Percentiles rank a stretch among this genome's conserved stretches.
Evolutionary conservation across 2,797 vertebrate species (phyloP).

Genomic region (Acanthurus lineatus): DNA sequence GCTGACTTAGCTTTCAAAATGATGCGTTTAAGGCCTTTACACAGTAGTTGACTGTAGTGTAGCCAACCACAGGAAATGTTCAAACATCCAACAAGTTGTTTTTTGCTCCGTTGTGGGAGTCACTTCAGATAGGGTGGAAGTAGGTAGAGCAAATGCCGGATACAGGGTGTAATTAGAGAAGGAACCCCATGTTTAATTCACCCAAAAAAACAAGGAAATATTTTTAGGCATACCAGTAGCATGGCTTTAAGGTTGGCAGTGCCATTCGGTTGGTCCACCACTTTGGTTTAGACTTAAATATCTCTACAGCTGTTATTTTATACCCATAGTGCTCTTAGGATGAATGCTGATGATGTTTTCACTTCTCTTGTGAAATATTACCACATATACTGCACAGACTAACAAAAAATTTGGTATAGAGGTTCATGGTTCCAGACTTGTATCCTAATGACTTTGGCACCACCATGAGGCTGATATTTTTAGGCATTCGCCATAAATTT

Average conservation of each 20-base stretch:
- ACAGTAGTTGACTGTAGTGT: background rate
- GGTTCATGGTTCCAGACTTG: background rate
- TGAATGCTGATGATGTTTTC: background rate
- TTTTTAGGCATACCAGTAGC: no score
- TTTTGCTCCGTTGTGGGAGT: no score
- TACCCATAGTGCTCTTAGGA: background rate
- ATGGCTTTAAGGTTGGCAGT: no score
- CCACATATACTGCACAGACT: no score
- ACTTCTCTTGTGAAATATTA: background rate
- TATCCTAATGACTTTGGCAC: background rate
- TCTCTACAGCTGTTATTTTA: background rate
- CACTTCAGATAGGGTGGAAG: no score
- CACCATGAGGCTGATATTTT: background rate
- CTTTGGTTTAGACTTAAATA: background rate
- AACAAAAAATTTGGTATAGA: no score
- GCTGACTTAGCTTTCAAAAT: slow-evolving; percentile 22
- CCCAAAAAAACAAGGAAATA: no score
- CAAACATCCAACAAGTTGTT: background rate
- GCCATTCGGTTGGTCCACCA: background rate
- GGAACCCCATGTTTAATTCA: no score
- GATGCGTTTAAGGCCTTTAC: background rate
- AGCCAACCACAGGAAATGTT: background rate
- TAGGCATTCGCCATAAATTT: background rate
- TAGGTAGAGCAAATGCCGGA: no score
- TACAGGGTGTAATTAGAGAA: no score